These are phyloP conservation scores for Magallana ariakensis DNA, from an alignment of 1,140 invertebrate species.

Conservation along the genomic window DNA sequence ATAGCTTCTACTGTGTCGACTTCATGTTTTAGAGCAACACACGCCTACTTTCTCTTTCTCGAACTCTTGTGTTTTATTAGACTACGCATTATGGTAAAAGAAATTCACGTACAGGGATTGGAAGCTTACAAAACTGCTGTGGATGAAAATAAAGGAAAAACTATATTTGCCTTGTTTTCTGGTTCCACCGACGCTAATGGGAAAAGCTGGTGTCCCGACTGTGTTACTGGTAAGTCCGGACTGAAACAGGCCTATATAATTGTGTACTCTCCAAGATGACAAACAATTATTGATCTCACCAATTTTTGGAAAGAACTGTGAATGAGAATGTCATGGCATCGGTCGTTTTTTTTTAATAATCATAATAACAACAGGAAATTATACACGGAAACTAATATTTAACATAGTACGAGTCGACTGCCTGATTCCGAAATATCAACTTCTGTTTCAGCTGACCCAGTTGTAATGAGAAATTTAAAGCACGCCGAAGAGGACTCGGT, in stretches of 20 bases:
- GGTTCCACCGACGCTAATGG: constrained; percentile 75
- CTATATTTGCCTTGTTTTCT: constrained; percentile 78
- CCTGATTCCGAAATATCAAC: neutral
- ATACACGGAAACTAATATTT: neutral
- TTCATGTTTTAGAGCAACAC: neutral
- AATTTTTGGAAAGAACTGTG: no score
- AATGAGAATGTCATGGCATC: no score
- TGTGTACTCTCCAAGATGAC: no score
- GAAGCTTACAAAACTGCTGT: constrained; percentile 62
- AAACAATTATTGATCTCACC: no score
- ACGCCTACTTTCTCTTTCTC: constrained; percentile 33
- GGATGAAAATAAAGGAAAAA: constrained; percentile 68
- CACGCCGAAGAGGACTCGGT: constrained; percentile 72
- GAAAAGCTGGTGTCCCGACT: constrained; percentile 81
- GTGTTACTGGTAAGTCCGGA: constrained; percentile 70
- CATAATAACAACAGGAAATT: neutral
- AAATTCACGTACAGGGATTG: constrained; percentile 69
- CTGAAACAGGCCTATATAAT: no score
- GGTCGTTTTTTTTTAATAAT: no score
- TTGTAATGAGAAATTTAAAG: constrained; percentile 74
- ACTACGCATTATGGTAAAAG: constrained; percentile 64
- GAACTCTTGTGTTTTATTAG: neutral
- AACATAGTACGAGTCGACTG: neutral
- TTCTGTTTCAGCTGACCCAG: constrained; percentile 75
- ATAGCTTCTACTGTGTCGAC: neutral